phyloP scores from a whole-genome alignment of 2,888 invertebrate genomes.

The Chrysolina haemoptera region DNA sequence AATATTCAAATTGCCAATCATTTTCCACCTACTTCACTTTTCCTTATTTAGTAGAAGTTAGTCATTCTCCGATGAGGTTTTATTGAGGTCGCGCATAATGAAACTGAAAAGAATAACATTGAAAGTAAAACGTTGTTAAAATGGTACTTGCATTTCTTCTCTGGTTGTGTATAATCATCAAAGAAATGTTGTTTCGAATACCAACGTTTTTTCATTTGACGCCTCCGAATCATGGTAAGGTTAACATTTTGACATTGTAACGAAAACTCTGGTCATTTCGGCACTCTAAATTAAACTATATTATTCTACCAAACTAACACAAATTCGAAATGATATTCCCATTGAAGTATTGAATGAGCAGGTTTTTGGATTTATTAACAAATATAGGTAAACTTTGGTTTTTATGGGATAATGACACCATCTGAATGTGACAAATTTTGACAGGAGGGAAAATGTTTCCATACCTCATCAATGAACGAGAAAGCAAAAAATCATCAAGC shows the following conservation, averaged over 20 bases:
- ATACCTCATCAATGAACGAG: slow-evolving; percentile 59
- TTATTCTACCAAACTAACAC: slow-evolving; percentile 10
- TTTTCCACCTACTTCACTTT: slow-evolving; percentile 40
- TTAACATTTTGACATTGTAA: slow-evolving; percentile 44
- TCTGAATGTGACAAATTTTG: slow-evolving; percentile 54
- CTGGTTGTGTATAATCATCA: slow-evolving; percentile 36
- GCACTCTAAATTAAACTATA: slow-evolving; percentile 26
- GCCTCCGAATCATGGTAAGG: slow-evolving; percentile 46
- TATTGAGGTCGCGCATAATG: slow-evolving; percentile 19
- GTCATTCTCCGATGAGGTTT: background rate
- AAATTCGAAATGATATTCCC: slow-evolving; percentile 25
- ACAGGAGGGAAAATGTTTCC: slow-evolving; percentile 65
- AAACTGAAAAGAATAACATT: background rate
- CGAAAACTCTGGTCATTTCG: slow-evolving; percentile 19
- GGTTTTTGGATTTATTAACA: slow-evolving; percentile 4
- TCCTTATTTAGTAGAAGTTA: slow-evolving; percentile 35
- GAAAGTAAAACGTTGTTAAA: slow-evolving; percentile 10
- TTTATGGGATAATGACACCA: slow-evolving; percentile 35
- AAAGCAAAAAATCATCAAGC: slow-evolving; percentile 51
- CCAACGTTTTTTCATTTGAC: slow-evolving; percentile 46
- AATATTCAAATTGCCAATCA: slow-evolving; percentile 26
- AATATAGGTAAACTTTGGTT: slow-evolving; percentile 20
- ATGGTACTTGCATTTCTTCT: slow-evolving; percentile 36
- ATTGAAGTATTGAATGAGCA: background rate
- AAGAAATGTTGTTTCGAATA: slow-evolving; percentile 47